Percentiles rank a stretch among this genome's conserved stretches.
phyloP scores from a whole-genome alignment of 2,888 invertebrate genomes.

The Anticlea derivata region DNA sequence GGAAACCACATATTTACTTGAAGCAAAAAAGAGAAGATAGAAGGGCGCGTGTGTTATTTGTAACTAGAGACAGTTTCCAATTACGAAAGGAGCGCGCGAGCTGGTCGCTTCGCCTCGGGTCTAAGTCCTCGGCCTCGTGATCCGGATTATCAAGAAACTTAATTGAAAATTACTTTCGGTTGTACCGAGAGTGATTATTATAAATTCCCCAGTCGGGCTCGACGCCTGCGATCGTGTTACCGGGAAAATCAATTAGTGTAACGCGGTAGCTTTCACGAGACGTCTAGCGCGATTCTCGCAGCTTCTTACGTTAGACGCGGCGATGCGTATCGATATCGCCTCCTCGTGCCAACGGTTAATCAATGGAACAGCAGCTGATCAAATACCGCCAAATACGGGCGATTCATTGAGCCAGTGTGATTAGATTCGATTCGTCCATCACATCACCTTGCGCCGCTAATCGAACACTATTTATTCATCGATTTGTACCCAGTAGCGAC shows the following conservation, averaged over 20 bases:
- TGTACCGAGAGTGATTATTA: slow-evolving; percentile 63
- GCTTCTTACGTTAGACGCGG: slow-evolving; percentile 22
- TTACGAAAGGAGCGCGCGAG: slow-evolving; percentile 56
- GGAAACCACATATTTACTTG: slow-evolving; percentile 36
- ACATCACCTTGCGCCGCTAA: slow-evolving; percentile 69
- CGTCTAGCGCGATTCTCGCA: slow-evolving; percentile 8
- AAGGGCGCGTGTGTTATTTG: slow-evolving; percentile 60
- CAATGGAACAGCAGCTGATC: slow-evolving; percentile 60
- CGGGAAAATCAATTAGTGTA: slow-evolving; percentile 59
- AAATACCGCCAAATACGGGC: slow-evolving; percentile 61
- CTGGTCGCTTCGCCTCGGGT: slow-evolving; percentile 57
- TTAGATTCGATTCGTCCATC: slow-evolving; percentile 68
- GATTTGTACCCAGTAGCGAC: slow-evolving; percentile 74
- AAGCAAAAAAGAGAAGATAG: slow-evolving; percentile 25
- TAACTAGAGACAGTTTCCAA: slow-evolving; percentile 71
- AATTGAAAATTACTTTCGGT: slow-evolving; percentile 79
- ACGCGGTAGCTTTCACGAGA: slow-evolving; percentile 59
- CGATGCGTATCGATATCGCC: slow-evolving; percentile 40
- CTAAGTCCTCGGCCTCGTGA: slow-evolving; percentile 57
- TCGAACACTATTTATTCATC: slow-evolving; percentile 76
- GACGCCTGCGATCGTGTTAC: slow-evolving; percentile 48
- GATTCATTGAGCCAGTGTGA: slow-evolving; percentile 63
- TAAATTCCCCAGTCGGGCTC: slow-evolving; percentile 68
- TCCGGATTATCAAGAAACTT: slow-evolving; percentile 79
- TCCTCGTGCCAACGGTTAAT: slow-evolving; percentile 53